Conservation (phyloP, 2,888 invertebrate species). For the Xestoiulus laeticollis region DNA sequence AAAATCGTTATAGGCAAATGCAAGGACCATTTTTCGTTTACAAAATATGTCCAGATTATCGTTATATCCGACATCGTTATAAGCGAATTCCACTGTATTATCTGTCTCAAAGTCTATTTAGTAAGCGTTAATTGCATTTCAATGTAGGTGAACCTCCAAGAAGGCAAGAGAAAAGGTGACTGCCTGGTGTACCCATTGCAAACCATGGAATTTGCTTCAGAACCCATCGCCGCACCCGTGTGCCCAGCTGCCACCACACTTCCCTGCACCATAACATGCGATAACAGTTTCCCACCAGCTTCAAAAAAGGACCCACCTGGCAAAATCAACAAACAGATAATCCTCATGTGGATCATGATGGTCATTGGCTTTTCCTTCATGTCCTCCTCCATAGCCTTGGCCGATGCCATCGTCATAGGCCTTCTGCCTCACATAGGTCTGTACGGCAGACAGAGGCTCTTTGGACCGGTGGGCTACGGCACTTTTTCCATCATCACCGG, state of each 20-base stretch:
- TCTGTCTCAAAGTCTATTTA: too few relatives aligned
- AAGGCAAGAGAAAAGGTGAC: not conserved
- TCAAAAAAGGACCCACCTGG: not conserved
- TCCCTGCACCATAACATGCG: not conserved
- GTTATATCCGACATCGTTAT: too few relatives aligned
- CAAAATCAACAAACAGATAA: not conserved
- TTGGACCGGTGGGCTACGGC: constrained; percentile 90
- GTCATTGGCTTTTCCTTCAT: constrained; percentile 46
- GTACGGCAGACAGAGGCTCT: constrained; percentile 87
- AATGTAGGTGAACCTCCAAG: not conserved
- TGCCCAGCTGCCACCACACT: not conserved
- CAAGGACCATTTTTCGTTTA: too few relatives aligned
- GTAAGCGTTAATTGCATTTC: too few relatives aligned
- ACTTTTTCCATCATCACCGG: constrained; percentile 79
- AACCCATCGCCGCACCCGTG: not conserved
- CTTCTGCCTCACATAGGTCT: constrained; percentile 69
- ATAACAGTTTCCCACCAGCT: not conserved
- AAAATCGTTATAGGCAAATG: too few relatives aligned
- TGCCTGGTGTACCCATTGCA: not conserved
- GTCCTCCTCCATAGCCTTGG: constrained; percentile 30
- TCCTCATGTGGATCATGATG: constrained; percentile 48
- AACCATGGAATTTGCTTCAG: not conserved
- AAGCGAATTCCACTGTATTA: too few relatives aligned
- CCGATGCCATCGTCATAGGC: constrained; percentile 48
- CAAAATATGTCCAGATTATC: too few relatives aligned